Evolutionary conservation across 2,888 invertebrate genomes (phyloP), one percentile per base, ranked within the genome.

Genomic region (Boloria selene): DNA sequence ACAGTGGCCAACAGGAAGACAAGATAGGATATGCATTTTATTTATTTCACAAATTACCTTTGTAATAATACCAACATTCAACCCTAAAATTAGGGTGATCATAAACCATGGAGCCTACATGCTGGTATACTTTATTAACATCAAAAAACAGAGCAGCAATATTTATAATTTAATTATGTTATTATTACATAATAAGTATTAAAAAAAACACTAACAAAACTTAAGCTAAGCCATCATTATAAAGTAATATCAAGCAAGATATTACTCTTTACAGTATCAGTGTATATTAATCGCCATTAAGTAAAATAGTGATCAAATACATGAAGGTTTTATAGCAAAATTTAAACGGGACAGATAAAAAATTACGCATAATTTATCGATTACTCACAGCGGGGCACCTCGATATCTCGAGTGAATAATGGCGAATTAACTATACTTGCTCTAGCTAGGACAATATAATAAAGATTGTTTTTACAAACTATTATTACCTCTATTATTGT

Each of bases 331-430:
- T 63, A 67, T 67, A 60, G 62, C 49, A 50, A 64, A 59, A 64
- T 31, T 55, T 47, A 54, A 61, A 49, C 38, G 65, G 64, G 61
- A 65, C 73, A 72, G 73, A 74, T 74, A 77, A 78, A 74, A 67
- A 67, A 71, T 53, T 72, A 74, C 63, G 72, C 75, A 76, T 74
- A 75, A 75, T 74, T 73, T 77, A 82, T 80, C 77, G 82, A 83
- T 83, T 75, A 75, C 74, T 76, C 80, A 61, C 81, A 75, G 78
- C 79, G 72, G 78, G 79, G 73, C 68, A 73, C 69, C 75, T 75
- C 72, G 73, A 77, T 80, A 78, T 77, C 72, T 74, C 51, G 72
- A 72, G 68, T 69, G 71, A 73, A 61, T 71, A 71, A 73, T 70
- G 71, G 67, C 67, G 59, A 67, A 65, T 67, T 65, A 63, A 54